These are phyloP conservation scores for Larimichthys polyactis DNA, from an alignment of 2,113 vertebrate species.

Conservation along the genomic window DNA sequence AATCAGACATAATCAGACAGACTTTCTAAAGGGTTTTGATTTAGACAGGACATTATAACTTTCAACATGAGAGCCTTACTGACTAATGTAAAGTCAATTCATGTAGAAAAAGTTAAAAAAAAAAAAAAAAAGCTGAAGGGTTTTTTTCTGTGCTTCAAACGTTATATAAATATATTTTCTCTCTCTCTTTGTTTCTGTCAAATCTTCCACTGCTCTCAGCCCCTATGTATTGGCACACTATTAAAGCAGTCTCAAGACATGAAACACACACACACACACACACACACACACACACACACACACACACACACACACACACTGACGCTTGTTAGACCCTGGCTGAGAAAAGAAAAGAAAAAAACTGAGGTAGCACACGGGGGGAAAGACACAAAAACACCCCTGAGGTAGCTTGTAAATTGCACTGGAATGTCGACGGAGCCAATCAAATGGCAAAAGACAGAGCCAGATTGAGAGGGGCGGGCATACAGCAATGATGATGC, in stretches of 20 bases:
- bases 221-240: constrained; percentile 33
- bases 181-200: constrained; percentile 24
- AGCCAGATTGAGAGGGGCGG: constrained; percentile 54
- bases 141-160: not conserved
- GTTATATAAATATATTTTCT: not conserved
- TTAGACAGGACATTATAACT: not conserved
- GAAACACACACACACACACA: constrained; percentile 43
- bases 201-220: constrained; percentile 38
- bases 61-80: not conserved
- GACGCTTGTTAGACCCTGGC: constrained; percentile 63
- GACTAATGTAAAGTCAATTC: not conserved
- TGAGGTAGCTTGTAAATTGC: constrained; percentile 70
- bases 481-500: constrained; percentile 62
- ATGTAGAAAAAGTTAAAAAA: no score
- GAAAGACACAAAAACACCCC: constrained; percentile 24
- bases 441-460: constrained; percentile 44
- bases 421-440: constrained; percentile 70
- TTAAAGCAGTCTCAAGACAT: constrained; percentile 20
- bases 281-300: constrained; percentile 43
- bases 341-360: constrained; percentile 44
- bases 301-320: constrained; percentile 19
- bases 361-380: constrained; percentile 35
- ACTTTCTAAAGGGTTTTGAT: not conserved
- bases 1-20: no score
- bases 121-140: not conserved